Conservation (phyloP, 2,113 vertebrate species). For the Poeciliopsis occidentalis region DNA sequence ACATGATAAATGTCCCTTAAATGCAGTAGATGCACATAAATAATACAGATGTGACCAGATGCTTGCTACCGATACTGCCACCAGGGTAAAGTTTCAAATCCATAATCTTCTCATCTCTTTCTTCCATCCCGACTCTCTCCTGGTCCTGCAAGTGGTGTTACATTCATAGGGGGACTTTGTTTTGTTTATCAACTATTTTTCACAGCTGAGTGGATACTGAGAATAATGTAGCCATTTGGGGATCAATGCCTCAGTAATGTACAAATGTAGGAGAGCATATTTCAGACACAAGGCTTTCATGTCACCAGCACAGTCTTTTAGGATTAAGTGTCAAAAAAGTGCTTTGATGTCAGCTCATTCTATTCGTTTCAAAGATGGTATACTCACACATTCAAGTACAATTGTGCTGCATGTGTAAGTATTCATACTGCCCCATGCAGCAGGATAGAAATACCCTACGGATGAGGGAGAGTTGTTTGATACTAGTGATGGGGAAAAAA, state of each 20-base stretch:
- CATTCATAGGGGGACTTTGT: slow-evolving; percentile 1
- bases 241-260: slow-evolving; percentile 11
- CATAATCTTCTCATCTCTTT: slow-evolving; percentile 6
- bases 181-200: slow-evolving; percentile 16
- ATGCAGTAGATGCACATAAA: slow-evolving; percentile 1
- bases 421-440: slow-evolving; percentile 14
- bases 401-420: slow-evolving; percentile 23
- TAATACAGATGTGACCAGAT: slow-evolving; percentile 15
- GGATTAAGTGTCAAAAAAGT: slow-evolving; percentile 32
- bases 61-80: slow-evolving; percentile 10
- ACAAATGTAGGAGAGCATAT: slow-evolving; percentile 17
- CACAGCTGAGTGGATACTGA: background rate
- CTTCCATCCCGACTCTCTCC: background rate
- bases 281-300: slow-evolving; percentile 48
- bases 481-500: slow-evolving; percentile 23
- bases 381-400: slow-evolving; percentile 15
- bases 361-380: slow-evolving; percentile 29
- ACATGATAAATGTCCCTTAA: background rate
- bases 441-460: slow-evolving; percentile 9
- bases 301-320: slow-evolving; percentile 46
- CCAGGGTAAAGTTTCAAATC: slow-evolving; percentile 17
- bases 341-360: slow-evolving; percentile 70
- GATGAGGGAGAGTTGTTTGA: slow-evolving; percentile 31
- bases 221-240: background rate
- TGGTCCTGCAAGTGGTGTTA: background rate